Base-by-base conservation (phyloP, 2,797 vertebrate species). In the Crossoptilon crossoptilon region DNA sequence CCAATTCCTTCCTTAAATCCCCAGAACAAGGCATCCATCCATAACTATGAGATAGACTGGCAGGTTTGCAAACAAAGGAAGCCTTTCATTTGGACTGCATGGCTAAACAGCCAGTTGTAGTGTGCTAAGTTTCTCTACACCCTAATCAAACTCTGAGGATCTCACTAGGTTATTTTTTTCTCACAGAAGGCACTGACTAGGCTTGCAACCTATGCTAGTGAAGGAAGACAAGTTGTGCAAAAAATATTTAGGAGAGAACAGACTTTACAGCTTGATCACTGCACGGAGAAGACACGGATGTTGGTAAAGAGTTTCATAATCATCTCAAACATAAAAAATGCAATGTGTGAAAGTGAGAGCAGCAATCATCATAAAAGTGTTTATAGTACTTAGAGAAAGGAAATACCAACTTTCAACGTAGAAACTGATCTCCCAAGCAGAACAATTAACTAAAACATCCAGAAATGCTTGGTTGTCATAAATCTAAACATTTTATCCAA, bases 51-150 rank as follows among this genome's bases (percentile, higher is more conserved):
- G 21, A 80, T 0, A 60, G 53, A 27, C 0, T n/a, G 33, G 23
- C 59, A 78, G 37, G 48, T 92, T 87, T 90, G 49, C 73, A 86
- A 84, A 93, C 43, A 55, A 62, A 81, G 46, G 16, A 79, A 75
- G 1, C 2, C 12, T 70, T 79, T 21, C 29, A 74, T 63, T 91
- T 27, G 37, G 84, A 89, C n/a, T 10, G 62, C 24, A 21, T 67
- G 49, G n/a, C 80, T 59, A 86, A 86, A 60, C 11, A 78, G 44
- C 12, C 46, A 74, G 41, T 43, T 1, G 1, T 29, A 69, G 4
- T 13, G 26, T 39, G 48, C 18, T 68, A 44, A 79, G 56, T 10
- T 84, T 76, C 64, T 43, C 13, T 82, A 51, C n/a, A 6, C 44
- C 87, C 83, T 29, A 72, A 26, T 44, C 49, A 55, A 74, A 80